Evolutionary conservation across 2,888 invertebrate genomes (phyloP).

Genomic region (Macrophya annulata): DNA sequence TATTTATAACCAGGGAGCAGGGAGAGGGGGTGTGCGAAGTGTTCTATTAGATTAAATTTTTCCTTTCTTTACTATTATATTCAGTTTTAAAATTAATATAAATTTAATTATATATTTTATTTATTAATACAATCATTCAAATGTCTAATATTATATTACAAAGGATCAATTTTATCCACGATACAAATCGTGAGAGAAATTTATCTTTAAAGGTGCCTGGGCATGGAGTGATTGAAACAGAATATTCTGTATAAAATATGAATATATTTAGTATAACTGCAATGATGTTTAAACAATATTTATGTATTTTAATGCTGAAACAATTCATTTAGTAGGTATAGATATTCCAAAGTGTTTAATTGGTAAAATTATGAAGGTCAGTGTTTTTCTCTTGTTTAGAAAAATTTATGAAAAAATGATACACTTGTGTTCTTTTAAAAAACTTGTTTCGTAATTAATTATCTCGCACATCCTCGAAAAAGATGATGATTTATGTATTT

Average conservation of each 20-base stretch:
- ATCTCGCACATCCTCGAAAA: constrained; percentile 17
- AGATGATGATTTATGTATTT: neutral
- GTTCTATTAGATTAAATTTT: neutral
- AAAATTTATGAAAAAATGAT: neutral
- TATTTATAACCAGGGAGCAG: neutral
- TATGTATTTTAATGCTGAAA: neutral
- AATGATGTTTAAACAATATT: neutral
- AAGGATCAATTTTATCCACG: neutral
- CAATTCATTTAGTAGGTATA: neutral
- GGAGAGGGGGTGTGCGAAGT: constrained; percentile 2
- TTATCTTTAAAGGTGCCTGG: neutral
- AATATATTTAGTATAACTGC: neutral
- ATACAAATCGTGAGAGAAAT: neutral
- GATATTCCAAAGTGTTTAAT: neutral
- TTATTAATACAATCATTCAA: neutral
- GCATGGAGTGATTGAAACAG: neutral
- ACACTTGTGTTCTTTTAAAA: neutral
- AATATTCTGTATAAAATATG: neutral
- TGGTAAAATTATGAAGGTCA: neutral
- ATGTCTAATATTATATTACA: neutral
- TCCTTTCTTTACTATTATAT: neutral
- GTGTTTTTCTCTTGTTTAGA: neutral
- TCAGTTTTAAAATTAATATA: neutral
- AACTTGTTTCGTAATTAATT: neutral
- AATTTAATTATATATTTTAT: neutral